phyloP scores from a whole-genome alignment of 2,113 vertebrate species.

The Silurus meridionalis region DNA sequence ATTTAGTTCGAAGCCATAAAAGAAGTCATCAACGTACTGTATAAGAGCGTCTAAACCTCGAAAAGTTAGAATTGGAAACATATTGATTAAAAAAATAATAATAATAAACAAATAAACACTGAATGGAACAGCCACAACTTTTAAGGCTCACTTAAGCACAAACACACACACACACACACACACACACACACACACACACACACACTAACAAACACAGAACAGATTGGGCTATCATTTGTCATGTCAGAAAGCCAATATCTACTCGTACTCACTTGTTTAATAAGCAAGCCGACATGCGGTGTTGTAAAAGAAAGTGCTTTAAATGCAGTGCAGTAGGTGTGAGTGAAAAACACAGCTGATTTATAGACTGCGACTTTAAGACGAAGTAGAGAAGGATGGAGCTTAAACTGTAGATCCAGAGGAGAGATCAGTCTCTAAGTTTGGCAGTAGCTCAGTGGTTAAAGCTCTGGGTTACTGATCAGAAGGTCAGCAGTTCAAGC shows the following conservation, averaged over 20 bases:
- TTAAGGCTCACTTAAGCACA: neutral
- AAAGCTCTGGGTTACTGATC: no score
- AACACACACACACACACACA: neutral
- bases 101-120: neutral
- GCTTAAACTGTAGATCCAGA: neutral
- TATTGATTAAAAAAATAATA: neutral
- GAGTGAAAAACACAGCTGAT: constrained; percentile 13
- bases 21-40: neutral
- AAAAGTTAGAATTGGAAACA: neutral
- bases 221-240: constrained; percentile 9
- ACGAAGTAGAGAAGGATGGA: neutral
- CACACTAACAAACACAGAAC: neutral
- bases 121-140: neutral
- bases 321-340: neutral
- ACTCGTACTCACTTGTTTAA: neutral
- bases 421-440: neutral
- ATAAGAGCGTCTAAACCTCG: neutral
- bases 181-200: neutral
- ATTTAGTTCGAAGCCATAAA: neutral
- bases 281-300: neutral
- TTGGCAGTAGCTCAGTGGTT: no score
- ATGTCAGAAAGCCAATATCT: constrained; percentile 18
- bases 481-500: no score
- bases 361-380: constrained; percentile 7
- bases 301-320: constrained; percentile 3